These are phyloP conservation scores for Cephalopachus bancanus DNA, from an alignment of 2,797 vertebrate species.

Conservation along the genomic window DNA sequence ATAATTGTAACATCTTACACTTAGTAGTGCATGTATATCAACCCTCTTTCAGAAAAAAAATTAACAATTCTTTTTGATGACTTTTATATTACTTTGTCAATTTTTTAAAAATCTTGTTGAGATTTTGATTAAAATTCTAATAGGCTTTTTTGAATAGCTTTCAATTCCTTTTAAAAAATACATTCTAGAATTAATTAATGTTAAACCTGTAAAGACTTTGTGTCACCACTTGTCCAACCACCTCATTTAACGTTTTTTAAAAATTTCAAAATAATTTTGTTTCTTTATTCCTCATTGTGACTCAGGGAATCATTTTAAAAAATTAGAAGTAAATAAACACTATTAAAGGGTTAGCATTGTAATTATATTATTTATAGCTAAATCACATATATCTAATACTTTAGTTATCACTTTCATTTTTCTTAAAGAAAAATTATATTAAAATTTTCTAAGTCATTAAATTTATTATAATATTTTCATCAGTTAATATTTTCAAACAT, in stretches of 20 bases:
- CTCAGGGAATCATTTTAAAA: background rate
- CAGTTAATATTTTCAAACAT: background rate
- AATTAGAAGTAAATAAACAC: background rate
- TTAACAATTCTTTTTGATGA: background rate
- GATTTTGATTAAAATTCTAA: constrained; percentile 40
- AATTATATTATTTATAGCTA: background rate
- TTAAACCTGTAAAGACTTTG: background rate
- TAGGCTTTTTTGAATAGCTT: constrained; percentile 42
- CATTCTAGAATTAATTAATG: constrained; percentile 8
- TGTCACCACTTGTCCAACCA: background rate
- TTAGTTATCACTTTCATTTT: background rate
- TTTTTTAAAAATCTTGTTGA: background rate
- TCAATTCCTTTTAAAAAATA: constrained; percentile 53
- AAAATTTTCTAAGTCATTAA: constrained; percentile 10
- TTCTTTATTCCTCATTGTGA: background rate
- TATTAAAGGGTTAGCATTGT: background rate
- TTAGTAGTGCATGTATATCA: background rate
- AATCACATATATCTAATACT: background rate
- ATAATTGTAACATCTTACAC: background rate
- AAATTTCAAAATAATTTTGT: constrained; percentile 7
- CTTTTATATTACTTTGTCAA: background rate
- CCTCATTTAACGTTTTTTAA: constrained; percentile 22
- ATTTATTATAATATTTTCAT: background rate
- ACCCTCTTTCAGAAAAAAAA: constrained; percentile 3
- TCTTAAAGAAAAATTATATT: background rate